These are phyloP conservation scores for Tamias sibiricus DNA, from an alignment of 2,113 vertebrate genomes.

Conservation along the genomic window DNA sequence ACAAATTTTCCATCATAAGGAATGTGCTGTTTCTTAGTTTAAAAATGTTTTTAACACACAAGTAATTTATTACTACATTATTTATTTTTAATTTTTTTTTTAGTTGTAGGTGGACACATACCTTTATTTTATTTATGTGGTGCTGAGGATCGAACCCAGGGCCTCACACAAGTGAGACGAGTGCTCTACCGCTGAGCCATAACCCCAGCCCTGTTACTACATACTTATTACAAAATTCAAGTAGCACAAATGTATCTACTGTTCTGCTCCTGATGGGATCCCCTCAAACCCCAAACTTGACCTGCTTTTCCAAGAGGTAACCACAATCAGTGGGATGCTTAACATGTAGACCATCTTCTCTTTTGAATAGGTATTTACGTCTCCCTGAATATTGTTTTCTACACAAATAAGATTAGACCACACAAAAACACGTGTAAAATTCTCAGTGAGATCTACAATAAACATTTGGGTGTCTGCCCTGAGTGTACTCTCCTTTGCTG, in stretches of 20 bases:
- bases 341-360: neutral
- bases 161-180: too few species aligned
- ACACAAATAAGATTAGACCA: neutral
- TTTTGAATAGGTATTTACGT: neutral
- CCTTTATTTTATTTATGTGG: too few species aligned
- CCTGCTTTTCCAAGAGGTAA: neutral
- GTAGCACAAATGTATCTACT: neutral
- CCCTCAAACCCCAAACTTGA: neutral
- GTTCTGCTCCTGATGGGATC: neutral
- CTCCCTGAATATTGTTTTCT: neutral
- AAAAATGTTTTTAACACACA: constrained; percentile 1
- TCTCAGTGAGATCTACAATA: neutral
- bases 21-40: constrained; percentile 12
- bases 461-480: neutral
- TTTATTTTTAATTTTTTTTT: too few species aligned
- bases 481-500: neutral
- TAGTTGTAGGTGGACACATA: too few species aligned
- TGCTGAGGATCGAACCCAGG: too few species aligned
- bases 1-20: constrained; percentile 18
- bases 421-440: neutral
- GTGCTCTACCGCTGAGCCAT: too few species aligned
- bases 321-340: neutral
- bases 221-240: constrained; percentile 29
- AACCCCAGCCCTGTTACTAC: too few species aligned
- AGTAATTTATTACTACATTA: neutral